Conservation (phyloP, 2,888 invertebrate species). For the Nomada ruficornis region DNA sequence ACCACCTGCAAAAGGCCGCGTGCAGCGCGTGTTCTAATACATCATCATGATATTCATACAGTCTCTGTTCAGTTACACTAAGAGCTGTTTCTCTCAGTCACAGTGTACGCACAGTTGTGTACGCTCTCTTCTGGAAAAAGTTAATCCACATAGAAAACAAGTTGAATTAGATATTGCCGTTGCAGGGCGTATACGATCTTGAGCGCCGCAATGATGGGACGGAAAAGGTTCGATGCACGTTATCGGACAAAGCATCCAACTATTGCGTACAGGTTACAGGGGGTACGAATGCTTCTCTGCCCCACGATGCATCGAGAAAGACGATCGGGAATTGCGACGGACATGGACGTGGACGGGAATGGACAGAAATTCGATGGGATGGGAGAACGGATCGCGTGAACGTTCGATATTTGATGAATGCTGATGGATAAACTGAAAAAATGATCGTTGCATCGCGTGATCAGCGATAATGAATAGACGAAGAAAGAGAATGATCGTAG, state of each 20-base stretch:
- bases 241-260: constrained; percentile 3
- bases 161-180: constrained; percentile 72
- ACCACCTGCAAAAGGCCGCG: constrained; percentile 84
- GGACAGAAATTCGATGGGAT: not conserved
- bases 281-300: constrained; percentile 49
- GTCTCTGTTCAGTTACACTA: constrained; percentile 81
- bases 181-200: constrained; percentile 55
- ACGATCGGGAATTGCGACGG: not conserved
- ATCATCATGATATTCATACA: constrained; percentile 83
- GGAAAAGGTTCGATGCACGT: constrained; percentile 39
- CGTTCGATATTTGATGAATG: constrained; percentile 7
- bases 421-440: constrained; percentile 79
- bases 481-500: constrained; percentile 73
- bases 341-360: not conserved
- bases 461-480: constrained; percentile 69
- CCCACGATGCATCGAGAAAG: constrained; percentile 51
- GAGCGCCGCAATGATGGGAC: constrained; percentile 59
- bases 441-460: constrained; percentile 82
- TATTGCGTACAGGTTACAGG: constrained; percentile 6
- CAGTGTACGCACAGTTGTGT: constrained; percentile 79
- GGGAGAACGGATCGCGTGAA: not conserved
- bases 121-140: constrained; percentile 82
- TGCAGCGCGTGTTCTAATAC: constrained; percentile 83
- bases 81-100: constrained; percentile 79
- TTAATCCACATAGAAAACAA: constrained; percentile 84